Conservation (phyloP, 1,140 invertebrate species). For the Cydia amplana region DNA sequence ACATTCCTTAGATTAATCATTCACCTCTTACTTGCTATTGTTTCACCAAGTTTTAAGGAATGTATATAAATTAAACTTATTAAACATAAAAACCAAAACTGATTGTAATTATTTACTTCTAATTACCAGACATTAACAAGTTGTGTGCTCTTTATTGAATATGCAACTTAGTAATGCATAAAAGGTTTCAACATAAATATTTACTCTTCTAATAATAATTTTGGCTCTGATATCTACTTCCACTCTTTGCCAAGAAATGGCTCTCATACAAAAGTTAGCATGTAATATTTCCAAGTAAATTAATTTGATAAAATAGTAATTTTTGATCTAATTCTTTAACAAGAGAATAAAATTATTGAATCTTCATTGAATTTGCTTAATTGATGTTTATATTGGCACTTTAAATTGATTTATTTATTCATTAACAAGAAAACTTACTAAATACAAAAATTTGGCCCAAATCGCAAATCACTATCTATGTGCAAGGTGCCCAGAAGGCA, state of each 20-base stretch:
- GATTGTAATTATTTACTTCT: conserved; percentile 47
- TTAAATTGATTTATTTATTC: too few relatives aligned
- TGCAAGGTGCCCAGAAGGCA: too few relatives aligned
- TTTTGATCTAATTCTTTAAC: too few relatives aligned
- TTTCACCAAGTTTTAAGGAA: conserved; percentile 61
- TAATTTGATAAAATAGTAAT: too few relatives aligned
- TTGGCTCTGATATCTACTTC: not conserved
- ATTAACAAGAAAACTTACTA: too few relatives aligned
- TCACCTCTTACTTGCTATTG: conserved; percentile 45
- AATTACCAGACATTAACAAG: not conserved
- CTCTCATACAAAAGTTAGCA: not conserved
- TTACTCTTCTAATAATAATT: not conserved
- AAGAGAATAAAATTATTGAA: too few relatives aligned
- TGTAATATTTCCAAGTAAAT: not conserved
- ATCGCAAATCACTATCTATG: too few relatives aligned
- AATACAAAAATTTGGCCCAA: too few relatives aligned
- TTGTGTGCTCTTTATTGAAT: too few relatives aligned
- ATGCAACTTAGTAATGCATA: too few relatives aligned
- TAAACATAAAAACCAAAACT: conserved; percentile 57
- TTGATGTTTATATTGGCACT: too few relatives aligned
- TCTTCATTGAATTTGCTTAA: too few relatives aligned
- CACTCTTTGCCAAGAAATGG: not conserved
- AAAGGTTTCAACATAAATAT: not conserved
- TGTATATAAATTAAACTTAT: conserved; percentile 75
- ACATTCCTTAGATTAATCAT: conserved; percentile 67